A percentile compares a stretch with the other conserved stretches of the same genome.
Conservation (phyloP, 2,113 vertebrate genomes). For the Passerina amoena region DNA sequence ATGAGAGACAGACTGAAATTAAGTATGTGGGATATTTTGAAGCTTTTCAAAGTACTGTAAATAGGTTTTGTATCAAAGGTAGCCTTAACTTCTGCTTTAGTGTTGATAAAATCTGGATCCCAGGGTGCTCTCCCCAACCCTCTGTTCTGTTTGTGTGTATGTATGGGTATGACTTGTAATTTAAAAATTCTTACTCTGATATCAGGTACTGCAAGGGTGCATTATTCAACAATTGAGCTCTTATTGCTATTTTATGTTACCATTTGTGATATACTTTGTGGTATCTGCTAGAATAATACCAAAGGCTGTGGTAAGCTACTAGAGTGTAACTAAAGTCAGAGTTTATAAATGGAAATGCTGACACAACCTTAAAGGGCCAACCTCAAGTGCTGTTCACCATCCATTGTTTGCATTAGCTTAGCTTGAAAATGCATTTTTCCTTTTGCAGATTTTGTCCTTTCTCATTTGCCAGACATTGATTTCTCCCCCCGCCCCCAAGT, state of each 20-base stretch:
- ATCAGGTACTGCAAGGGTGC: background rate
- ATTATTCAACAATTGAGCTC: background rate
- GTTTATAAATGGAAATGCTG: slow-evolving; percentile 62
- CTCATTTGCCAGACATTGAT: slow-evolving; percentile 62
- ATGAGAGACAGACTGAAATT: background rate
- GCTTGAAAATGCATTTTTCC: slow-evolving; percentile 41
- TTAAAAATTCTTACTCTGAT: background rate
- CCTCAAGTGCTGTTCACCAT: slow-evolving; percentile 27
- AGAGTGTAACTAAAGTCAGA: slow-evolving; percentile 28
- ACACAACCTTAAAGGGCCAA: slow-evolving; percentile 47
- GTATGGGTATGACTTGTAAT: rapidly evolving
- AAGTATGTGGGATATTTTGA: background rate
- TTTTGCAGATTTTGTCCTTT: slow-evolving; percentile 60
- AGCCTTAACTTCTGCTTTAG: background rate
- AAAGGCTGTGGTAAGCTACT: slow-evolving; percentile 17
- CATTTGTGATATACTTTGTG: background rate
- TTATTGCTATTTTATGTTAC: background rate
- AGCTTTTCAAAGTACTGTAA: background rate
- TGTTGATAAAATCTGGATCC: background rate
- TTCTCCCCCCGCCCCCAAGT: slow-evolving; percentile 24
- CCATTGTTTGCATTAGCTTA: slow-evolving; percentile 44
- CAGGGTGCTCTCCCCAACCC: background rate
- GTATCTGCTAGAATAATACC: slow-evolving; percentile 11
- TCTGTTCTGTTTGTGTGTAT: background rate
- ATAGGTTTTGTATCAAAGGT: background rate